These are phyloP conservation scores for Pseudopodoces humilis DNA, from an alignment of 2,113 vertebrate genomes.

Conservation along the genomic window DNA sequence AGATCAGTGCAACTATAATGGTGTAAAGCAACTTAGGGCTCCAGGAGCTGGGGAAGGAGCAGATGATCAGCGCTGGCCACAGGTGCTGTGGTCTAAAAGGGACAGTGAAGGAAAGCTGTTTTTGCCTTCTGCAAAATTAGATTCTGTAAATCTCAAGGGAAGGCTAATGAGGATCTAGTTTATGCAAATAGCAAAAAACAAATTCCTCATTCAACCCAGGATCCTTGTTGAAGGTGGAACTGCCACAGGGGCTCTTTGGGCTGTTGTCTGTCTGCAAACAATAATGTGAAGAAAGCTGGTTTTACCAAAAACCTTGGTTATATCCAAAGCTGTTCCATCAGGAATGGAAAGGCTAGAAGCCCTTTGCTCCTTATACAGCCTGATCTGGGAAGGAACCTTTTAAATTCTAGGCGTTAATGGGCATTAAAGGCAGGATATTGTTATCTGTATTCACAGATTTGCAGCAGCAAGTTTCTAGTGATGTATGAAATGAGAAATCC, in stretches of 20 bases:
- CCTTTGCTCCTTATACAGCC: neutral
- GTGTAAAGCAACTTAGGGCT: neutral
- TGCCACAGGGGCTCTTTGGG: neutral
- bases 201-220: neutral
- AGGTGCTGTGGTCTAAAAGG: neutral
- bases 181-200: neutral
- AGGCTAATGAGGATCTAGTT: neutral
- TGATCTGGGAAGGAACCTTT: neutral
- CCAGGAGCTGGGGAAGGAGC: neutral
- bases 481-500: slow-evolving; percentile 59
- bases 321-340: neutral
- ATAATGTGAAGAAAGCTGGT: neutral
- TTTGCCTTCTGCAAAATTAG: neutral
- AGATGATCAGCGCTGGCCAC: neutral
- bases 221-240: neutral
- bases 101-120: neutral
- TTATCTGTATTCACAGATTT: neutral
- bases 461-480: neutral
- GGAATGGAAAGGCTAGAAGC: neutral
- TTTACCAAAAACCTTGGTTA: neutral
- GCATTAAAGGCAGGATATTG: neutral
- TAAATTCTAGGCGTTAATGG: neutral
- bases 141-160: neutral
- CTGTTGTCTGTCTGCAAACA: neutral
- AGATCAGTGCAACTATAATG: neutral